Percentiles rank a stretch among this genome's conserved stretches.
Evolutionary conservation across 2,113 vertebrate genomes (phyloP).

Genomic region (Prinia subflava): DNA sequence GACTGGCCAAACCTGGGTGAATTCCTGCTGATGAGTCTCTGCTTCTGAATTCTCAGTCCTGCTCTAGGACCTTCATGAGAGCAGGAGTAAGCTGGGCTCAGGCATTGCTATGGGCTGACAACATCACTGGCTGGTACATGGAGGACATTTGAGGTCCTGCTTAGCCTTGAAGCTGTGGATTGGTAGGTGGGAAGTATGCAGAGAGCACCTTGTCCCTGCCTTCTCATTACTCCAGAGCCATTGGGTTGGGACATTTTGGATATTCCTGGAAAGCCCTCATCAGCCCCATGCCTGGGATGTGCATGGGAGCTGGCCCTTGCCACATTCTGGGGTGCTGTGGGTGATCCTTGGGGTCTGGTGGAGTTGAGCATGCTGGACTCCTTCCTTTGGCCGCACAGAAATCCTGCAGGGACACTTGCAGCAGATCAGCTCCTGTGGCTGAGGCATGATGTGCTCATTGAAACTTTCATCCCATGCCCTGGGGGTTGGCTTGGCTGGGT

Average conservation of each 20-base stretch:
- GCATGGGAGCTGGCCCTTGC: neutral
- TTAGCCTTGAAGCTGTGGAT: neutral
- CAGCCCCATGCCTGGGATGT: neutral
- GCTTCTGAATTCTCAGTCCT: neutral
- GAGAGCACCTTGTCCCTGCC: neutral
- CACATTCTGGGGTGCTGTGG: neutral
- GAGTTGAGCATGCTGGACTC: rapidly evolving
- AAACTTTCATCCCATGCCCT: neutral
- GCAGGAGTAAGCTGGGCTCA: neutral
- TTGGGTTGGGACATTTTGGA: neutral
- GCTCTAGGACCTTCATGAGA: neutral
- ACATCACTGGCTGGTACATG: neutral
- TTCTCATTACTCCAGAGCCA: neutral
- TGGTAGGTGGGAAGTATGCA: neutral
- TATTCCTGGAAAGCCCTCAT: neutral
- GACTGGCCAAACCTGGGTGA: neutral
- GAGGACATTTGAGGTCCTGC: neutral
- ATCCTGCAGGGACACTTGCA: neutral
- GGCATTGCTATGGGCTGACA: neutral
- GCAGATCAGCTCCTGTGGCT: neutral
- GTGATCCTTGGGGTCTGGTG: neutral
- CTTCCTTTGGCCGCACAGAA: neutral
- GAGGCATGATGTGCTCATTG: neutral
- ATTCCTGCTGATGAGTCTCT: neutral
- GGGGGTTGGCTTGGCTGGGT: neutral